A percentile compares a stretch with the other conserved stretches of the same genome.
Conservation (phyloP, 1,140 invertebrate species). For the Polypedilum pembai region DNA sequence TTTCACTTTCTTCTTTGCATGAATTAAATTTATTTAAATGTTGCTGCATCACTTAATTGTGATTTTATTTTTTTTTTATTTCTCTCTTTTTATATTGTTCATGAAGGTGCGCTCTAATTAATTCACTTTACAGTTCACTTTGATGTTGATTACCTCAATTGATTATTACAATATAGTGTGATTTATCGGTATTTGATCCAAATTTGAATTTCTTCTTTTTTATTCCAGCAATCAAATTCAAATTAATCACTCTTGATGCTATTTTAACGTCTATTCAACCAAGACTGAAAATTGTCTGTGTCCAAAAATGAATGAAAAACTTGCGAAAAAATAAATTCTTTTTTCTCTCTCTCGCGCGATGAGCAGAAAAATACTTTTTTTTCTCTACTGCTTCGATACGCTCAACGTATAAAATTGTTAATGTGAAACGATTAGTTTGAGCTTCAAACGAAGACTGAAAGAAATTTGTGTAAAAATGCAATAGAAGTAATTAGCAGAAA, state of each 20-base stretch:
- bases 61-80: background rate
- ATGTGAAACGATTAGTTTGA: slow-evolving; percentile 12
- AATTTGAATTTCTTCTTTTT: background rate
- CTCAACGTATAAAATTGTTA: slow-evolving; percentile 18
- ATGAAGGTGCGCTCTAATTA: background rate
- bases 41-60: background rate
- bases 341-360: background rate
- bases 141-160: slow-evolving; percentile 12
- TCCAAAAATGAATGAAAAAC: slow-evolving; percentile 26
- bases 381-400: background rate
- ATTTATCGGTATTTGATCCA: background rate
- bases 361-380: background rate
- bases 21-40: background rate
- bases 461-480: background rate
- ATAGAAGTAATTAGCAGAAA: slow-evolving; percentile 19
- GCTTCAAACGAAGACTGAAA: slow-evolving; percentile 16
- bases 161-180: background rate
- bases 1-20: background rate
- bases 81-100: background rate
- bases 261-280: slow-evolving; percentile 16
- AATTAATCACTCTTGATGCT: background rate
- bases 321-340: slow-evolving; percentile 9
- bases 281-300: slow-evolving; percentile 23
- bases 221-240: background rate
- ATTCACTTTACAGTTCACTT: slow-evolving; percentile 1